Evolutionary conservation across 1,140 invertebrate genomes (phyloP).

Genomic region (Drosophila dunni): DNA sequence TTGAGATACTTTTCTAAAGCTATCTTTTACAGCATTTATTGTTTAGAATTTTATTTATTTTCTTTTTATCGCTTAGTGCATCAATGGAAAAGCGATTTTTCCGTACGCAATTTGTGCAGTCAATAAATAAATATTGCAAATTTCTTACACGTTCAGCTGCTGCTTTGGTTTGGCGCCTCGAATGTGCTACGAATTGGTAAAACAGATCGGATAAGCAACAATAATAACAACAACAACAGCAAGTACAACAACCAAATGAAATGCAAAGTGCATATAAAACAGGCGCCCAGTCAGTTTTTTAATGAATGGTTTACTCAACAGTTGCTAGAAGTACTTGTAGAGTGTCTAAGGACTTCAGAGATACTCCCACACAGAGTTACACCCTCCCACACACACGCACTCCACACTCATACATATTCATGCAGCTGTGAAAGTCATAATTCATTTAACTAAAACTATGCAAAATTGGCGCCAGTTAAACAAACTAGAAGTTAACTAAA

Average conservation of each 20-base stretch:
- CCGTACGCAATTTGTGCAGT: conserved; percentile 9
- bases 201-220: conserved; percentile 75
- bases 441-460: conserved; percentile 60
- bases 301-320: conserved; percentile 66
- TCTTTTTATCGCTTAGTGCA: conserved; percentile 53
- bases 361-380: conserved; percentile 5
- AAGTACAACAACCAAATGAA: conserved; percentile 29
- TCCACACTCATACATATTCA: conserved; percentile 69
- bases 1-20: too few species aligned
- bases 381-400: conserved; percentile 7
- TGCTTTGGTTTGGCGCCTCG: conserved; percentile 70
- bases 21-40: too few species aligned
- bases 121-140: conserved; percentile 32
- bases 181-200: conserved; percentile 81
- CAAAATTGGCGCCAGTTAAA: conserved; percentile 28
- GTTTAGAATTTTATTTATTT: too few species aligned
- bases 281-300: conserved; percentile 63
- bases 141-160: conserved; percentile 66
- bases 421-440: conserved; percentile 42
- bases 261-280: conserved; percentile 68
- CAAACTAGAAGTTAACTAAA: too few species aligned
- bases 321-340: not conserved
- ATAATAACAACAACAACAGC: conserved; percentile 33
- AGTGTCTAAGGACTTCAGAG: conserved; percentile 47
- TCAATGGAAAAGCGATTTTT: conserved; percentile 58